Percentiles rank a stretch among this genome's conserved stretches.
Conservation (phyloP, 2,113 vertebrate genomes). For the Ceyx melanurus region DNA sequence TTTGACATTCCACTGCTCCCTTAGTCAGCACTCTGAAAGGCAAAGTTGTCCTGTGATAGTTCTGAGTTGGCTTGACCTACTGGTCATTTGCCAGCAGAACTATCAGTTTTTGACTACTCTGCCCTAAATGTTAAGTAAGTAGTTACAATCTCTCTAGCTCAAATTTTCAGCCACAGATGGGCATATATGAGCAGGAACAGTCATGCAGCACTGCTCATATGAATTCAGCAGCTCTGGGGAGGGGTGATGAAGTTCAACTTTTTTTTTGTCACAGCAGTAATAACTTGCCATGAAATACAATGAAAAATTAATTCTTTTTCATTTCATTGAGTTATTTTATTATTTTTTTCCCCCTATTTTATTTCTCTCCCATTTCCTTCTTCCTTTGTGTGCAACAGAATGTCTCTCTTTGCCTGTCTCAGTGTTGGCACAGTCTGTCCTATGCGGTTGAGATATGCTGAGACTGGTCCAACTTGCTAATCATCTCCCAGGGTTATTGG, state of each 20-base stretch:
- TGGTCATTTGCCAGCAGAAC: background rate
- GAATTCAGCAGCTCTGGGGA: background rate
- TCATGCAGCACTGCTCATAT: background rate
- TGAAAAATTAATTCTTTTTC: background rate
- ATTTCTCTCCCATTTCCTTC: background rate
- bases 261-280: background rate
- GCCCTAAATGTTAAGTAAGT: constrained; percentile 1
- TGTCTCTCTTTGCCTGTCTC: background rate
- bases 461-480: background rate
- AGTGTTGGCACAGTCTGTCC: background rate
- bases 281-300: background rate
- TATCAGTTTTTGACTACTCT: background rate
- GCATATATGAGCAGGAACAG: background rate
- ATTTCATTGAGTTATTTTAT: background rate
- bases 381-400: background rate
- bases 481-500: background rate
- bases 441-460: fast-evolving
- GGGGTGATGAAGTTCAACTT: background rate
- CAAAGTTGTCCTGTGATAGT: background rate
- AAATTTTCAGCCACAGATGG: background rate
- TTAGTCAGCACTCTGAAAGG: constrained; percentile 7
- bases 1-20: background rate
- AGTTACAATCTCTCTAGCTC: background rate
- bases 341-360: background rate
- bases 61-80: background rate